A percentile compares a stretch with the other conserved stretches of the same genome.
phyloP scores from a whole-genome alignment of 2,113 vertebrate genomes.

The Aspiorhynchus laticeps region DNA sequence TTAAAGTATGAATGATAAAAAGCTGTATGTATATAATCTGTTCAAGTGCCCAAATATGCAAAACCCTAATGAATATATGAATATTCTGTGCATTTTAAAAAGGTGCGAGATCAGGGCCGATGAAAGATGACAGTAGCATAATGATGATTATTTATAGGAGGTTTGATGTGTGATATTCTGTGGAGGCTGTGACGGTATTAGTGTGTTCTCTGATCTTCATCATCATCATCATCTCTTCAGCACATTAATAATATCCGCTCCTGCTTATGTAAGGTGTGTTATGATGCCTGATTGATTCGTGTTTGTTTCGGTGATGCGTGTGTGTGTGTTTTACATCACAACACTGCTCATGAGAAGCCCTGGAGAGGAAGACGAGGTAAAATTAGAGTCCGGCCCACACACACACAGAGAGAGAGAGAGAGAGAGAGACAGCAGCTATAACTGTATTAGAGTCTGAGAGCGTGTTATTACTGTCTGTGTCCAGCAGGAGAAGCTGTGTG shows the following conservation, averaged over 20 bases:
- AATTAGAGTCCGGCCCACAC: slow-evolving; percentile 13
- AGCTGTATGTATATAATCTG: too few relatives aligned
- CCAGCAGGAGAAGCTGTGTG: slow-evolving; percentile 58
- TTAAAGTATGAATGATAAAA: too few relatives aligned
- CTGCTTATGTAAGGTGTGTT: not conserved
- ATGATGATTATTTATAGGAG: not conserved
- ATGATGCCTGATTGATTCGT: not conserved
- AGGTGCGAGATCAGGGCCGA: not conserved
- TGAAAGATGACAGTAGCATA: not conserved
- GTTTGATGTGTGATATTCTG: not conserved
- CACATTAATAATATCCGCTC: not conserved
- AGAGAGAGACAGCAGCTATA: not conserved
- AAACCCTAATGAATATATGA: not conserved
- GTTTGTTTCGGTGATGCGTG: not conserved
- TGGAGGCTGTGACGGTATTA: not conserved
- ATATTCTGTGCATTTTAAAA: not conserved
- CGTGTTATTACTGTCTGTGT: slow-evolving; percentile 31
- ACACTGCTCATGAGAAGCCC: not conserved
- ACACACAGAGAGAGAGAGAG: too few relatives aligned
- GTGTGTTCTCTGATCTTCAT: not conserved
- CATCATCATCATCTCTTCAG: too few relatives aligned
- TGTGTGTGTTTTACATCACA: slow-evolving; percentile 15
- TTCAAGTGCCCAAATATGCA: too few relatives aligned
- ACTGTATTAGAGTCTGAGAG: not conserved
- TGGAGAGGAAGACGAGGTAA: slow-evolving; percentile 1